Evolutionary conservation across 1,140 invertebrate species (phyloP).

Genomic region (Steinernema khuongi): DNA sequence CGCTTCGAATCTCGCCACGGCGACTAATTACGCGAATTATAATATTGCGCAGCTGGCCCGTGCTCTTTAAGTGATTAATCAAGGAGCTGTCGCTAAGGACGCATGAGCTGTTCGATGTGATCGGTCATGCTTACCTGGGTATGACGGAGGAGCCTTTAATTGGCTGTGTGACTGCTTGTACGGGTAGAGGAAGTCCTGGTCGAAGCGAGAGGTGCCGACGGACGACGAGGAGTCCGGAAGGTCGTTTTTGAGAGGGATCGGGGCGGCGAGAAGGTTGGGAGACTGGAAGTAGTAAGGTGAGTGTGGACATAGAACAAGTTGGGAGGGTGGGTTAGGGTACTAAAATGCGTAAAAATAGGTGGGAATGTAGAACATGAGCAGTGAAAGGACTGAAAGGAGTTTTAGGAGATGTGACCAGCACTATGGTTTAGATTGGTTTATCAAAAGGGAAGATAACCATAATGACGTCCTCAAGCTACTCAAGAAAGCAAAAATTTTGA

Average conservation of each 20-base stretch:
- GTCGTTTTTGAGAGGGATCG: not conserved
- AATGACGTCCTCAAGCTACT: too few species aligned
- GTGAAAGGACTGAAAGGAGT: too few species aligned
- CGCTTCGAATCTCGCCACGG: not conserved
- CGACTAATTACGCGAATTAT: not conserved
- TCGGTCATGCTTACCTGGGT: constrained; percentile 3
- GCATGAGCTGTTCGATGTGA: not conserved
- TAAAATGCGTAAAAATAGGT: too few species aligned
- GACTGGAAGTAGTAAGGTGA: not conserved
- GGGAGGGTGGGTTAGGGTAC: too few species aligned
- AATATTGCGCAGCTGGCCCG: not conserved
- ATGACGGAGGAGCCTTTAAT: not conserved
- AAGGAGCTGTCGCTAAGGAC: not conserved
- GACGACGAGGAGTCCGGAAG: constrained; percentile 2
- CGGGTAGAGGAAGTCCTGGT: not conserved
- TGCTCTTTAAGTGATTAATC: too few species aligned
- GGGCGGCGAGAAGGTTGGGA: not conserved
- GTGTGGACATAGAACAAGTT: too few species aligned
- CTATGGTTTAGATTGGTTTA: too few species aligned
- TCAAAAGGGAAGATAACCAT: too few species aligned
- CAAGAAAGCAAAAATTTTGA: too few species aligned
- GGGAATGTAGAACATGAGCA: too few species aligned
- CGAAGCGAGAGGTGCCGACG: not conserved
- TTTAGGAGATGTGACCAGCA: too few species aligned
- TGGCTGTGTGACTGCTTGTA: not conserved